Percentiles rank a stretch among this genome's conserved stretches.
phyloP scores from a whole-genome alignment of 1,140 invertebrate genomes.

The Doryteuthis pealeii region DNA sequence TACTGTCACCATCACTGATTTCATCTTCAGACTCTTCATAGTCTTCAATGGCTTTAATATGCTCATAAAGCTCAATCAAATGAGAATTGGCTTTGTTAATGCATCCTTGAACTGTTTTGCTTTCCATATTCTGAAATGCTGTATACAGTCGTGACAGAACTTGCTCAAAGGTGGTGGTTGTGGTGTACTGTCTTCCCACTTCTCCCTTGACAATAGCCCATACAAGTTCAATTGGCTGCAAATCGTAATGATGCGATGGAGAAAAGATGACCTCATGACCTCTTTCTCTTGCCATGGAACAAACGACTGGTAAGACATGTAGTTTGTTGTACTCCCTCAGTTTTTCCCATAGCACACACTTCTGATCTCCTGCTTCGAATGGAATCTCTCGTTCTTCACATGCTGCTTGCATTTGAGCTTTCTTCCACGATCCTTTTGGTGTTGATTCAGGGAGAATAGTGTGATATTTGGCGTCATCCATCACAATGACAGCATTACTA shows the following conservation, averaged over 20 bases:
- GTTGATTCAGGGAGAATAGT: neutral
- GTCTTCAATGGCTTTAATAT: neutral
- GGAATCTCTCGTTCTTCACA: neutral
- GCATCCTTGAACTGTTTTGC: too few relatives aligned
- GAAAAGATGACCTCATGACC: conserved; percentile 1
- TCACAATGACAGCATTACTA: neutral
- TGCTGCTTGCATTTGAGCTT: neutral
- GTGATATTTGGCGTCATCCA: neutral
- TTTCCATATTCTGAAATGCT: too few relatives aligned
- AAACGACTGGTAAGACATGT: neutral
- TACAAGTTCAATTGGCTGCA: neutral
- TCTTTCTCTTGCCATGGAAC: neutral
- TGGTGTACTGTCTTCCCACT: neutral
- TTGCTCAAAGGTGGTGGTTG: neutral
- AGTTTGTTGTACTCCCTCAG: neutral
- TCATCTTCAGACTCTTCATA: neutral
- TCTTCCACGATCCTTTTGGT: neutral
- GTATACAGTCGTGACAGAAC: neutral
- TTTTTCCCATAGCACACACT: neutral
- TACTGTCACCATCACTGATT: neutral
- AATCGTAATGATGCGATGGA: neutral
- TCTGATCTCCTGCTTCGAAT: neutral
- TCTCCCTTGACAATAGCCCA: neutral
- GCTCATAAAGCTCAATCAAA: neutral
- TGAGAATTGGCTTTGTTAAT: neutral